Evolutionary conservation across 2,113 vertebrate genomes (phyloP).

Genomic region (Spermophilus dauricus): DNA sequence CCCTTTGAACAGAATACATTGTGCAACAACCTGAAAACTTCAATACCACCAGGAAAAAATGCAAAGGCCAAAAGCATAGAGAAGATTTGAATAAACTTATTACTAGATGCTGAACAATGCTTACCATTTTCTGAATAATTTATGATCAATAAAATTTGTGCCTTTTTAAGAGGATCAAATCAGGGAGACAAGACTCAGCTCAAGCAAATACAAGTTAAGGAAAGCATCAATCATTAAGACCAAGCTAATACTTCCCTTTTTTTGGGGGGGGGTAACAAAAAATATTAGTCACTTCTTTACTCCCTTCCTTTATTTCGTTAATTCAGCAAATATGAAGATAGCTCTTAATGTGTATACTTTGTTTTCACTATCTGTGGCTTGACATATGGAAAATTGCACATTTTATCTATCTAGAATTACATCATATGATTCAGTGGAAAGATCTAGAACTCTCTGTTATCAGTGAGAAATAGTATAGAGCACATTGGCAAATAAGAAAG

Average conservation of each 20-base stretch:
- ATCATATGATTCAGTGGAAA: background rate
- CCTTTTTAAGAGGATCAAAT: background rate
- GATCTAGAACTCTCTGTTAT: constrained; percentile 33
- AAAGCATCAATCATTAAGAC: background rate
- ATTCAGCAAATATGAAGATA: constrained; percentile 9
- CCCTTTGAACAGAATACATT: background rate
- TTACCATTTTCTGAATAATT: background rate
- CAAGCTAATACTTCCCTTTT: background rate
- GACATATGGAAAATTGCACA: background rate
- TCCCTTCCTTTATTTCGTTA: background rate
- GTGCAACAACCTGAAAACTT: background rate
- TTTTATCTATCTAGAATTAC: constrained; percentile 37
- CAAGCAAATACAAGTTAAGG: background rate
- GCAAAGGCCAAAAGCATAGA: background rate
- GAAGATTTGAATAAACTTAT: background rate
- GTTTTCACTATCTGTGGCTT: constrained; percentile 26
- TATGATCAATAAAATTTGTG: background rate
- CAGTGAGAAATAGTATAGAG: background rate
- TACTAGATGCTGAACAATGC: background rate
- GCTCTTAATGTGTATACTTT: background rate
- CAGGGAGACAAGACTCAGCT: background rate
- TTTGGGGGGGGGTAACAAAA: background rate
- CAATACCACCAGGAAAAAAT: background rate
- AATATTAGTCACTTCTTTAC: background rate
- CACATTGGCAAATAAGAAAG: constrained; percentile 23